phyloP scores from a whole-genome alignment of 2,888 invertebrate genomes.

The Ophonus ardosiacus region DNA sequence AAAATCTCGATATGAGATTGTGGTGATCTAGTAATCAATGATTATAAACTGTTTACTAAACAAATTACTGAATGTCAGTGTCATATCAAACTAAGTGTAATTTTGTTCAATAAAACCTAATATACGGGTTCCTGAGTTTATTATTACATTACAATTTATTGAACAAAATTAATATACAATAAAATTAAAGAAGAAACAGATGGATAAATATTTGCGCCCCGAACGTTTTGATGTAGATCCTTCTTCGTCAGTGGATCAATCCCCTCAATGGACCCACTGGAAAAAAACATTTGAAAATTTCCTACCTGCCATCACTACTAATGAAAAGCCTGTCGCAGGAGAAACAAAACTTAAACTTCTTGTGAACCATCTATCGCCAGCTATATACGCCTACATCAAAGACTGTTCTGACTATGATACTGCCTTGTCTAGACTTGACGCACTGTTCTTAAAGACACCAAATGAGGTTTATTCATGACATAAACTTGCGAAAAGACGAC shows the following conservation, averaged over 20 bases:
- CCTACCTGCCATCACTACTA: not conserved
- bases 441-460: not conserved
- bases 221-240: constrained; percentile 4
- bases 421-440: not conserved
- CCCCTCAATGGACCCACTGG: not conserved
- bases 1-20: too few relatives aligned
- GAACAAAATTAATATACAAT: not conserved
- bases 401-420: not conserved
- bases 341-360: constrained; percentile 3
- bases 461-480: not conserved
- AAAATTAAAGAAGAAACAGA: not conserved
- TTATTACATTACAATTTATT: not conserved
- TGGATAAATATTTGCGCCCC: not conserved
- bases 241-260: not conserved
- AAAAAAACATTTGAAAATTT: not conserved
- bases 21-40: too few relatives aligned
- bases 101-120: not conserved
- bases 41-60: too few relatives aligned
- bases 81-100: too few relatives aligned
- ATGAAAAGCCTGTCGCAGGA: not conserved
- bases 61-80: too few relatives aligned
- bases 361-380: not conserved
- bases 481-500: not conserved
- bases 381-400: not conserved
- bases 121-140: not conserved